A percentile compares a stretch with the other conserved stretches of the same genome.
phyloP scores from a whole-genome alignment of 1,140 invertebrate species.

The Oreohelix idahoensis region DNA sequence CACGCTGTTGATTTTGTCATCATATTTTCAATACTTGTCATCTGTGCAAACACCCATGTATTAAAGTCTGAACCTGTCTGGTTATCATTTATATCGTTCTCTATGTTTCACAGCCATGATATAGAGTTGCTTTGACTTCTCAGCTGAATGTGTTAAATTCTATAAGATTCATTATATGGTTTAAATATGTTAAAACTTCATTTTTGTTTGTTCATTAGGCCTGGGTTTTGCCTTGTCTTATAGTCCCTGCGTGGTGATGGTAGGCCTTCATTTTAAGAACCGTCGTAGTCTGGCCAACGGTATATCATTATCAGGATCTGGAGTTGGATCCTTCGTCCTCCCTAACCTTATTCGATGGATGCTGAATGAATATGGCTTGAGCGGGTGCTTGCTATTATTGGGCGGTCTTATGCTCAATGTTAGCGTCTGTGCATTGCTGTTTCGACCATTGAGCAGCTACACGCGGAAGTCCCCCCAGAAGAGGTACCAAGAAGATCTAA shows the following conservation, averaged over 20 bases:
- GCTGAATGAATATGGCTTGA: constrained; percentile 81
- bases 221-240: constrained; percentile 98
- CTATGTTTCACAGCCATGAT: too few species aligned
- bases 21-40: too few species aligned
- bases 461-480: neutral
- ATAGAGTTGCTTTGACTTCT: too few species aligned
- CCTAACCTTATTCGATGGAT: constrained; percentile 78
- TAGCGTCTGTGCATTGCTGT: constrained; percentile 50
- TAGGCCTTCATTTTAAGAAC: constrained; percentile 98
- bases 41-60: too few species aligned
- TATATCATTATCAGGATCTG: constrained; percentile 95
- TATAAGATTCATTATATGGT: too few species aligned
- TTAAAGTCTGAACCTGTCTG: too few species aligned
- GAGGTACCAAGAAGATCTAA: neutral
- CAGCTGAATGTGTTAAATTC: too few species aligned
- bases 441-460: constrained; percentile 52
- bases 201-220: constrained; percentile 75
- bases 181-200: too few species aligned
- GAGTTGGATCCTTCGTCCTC: constrained; percentile 87
- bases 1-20: too few species aligned
- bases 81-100: too few species aligned
- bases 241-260: constrained; percentile 94
- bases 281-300: constrained; percentile 95
- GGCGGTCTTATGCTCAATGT: constrained; percentile 72
- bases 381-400: constrained; percentile 76